Evolutionary conservation across 2,797 vertebrate genomes (phyloP).

Genomic region (Tadarida brasiliensis): DNA sequence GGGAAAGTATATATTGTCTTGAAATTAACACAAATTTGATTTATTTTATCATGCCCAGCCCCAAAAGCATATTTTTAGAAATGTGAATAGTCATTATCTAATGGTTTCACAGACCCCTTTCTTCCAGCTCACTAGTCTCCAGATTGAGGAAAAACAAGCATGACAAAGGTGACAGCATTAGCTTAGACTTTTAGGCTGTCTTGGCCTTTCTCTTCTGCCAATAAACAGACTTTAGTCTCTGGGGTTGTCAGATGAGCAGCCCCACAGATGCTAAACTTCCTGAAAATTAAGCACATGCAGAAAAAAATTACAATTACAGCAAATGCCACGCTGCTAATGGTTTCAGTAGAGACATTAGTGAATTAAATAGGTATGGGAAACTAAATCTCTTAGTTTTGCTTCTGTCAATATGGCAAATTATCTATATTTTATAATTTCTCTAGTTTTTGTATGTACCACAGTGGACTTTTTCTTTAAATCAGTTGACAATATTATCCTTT

Average conservation of each 20-base stretch:
- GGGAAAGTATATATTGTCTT: neutral
- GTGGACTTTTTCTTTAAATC: slow-evolving; percentile 57
- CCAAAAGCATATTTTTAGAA: neutral
- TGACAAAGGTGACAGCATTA: slow-evolving; percentile 67
- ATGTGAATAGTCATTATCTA: neutral
- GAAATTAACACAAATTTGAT: slow-evolving; percentile 7
- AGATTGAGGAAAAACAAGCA: slow-evolving; percentile 42
- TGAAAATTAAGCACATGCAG: slow-evolving; percentile 78
- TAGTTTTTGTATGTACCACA: slow-evolving; percentile 43
- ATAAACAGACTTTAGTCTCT: slow-evolving; percentile 70
- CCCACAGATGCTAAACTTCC: slow-evolving; percentile 78
- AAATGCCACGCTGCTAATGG: slow-evolving; percentile 73
- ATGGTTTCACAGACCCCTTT: neutral
- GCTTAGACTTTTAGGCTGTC: slow-evolving; percentile 55
- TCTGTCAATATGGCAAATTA: slow-evolving; percentile 57
- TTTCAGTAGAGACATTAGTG: slow-evolving; percentile 75
- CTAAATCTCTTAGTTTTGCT: slow-evolving; percentile 47
- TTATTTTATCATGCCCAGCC: neutral
- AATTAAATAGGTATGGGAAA: slow-evolving; percentile 65
- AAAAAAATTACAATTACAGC: slow-evolving; percentile 64
- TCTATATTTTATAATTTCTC: slow-evolving; percentile 30
- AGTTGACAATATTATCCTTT: slow-evolving; percentile 31
- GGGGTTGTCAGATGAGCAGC: slow-evolving; percentile 67
- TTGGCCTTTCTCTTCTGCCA: slow-evolving; percentile 40
- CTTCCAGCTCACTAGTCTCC: neutral